Evolutionary conservation across 2,113 vertebrate genomes (phyloP), one percentile per base, ranked within the genome.

Genomic region (Lepus americanus): DNA sequence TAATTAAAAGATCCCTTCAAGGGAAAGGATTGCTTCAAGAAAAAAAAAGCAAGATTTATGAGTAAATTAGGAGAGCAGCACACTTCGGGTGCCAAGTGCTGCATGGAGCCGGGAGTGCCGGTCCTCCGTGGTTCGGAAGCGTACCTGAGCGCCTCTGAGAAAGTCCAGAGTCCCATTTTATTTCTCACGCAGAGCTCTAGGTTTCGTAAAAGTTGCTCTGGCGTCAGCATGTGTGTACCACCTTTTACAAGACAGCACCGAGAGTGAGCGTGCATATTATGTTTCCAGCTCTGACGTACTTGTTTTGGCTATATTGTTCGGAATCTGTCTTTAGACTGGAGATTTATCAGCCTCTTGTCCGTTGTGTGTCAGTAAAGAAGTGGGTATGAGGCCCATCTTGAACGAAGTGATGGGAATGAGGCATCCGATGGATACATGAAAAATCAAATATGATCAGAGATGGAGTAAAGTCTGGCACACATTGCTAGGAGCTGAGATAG

Each of bases 1-100:
- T 96, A 96, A 96, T 97, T 95, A 97, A 96, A 95, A 95, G 92
- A 93, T 95, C 91, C 89, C 95, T 97, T 97, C 91, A 84, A 96
- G 94, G 90, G 89, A 96, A 88, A 96, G 89, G 94, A 91, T 59
- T 53, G 79, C 95, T 94, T 97, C 86, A 87, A 92, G 92, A 91
- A 90, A 49, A 91, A 91, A 86, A 49, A 91, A 86, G n/a, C 83
- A 89, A 92, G 89, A 96, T 92, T 92, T 88, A 91, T 64, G 86
- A 93, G 86, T 91, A 59, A 94, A 89, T 67, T 89, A 78, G 78
- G 80, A 94, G 83, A 39, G 63, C 12, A 5, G 66, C 79, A 29
- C 61, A 69, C 63, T 90, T 61, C 4, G 0, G 36, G 61, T 55
- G 79, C 84, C 27, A 12, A 49, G 10, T 6, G 44, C 59, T 55